Conservation (phyloP, 2,888 invertebrate genomes). For the Xanthia togata region DNA sequence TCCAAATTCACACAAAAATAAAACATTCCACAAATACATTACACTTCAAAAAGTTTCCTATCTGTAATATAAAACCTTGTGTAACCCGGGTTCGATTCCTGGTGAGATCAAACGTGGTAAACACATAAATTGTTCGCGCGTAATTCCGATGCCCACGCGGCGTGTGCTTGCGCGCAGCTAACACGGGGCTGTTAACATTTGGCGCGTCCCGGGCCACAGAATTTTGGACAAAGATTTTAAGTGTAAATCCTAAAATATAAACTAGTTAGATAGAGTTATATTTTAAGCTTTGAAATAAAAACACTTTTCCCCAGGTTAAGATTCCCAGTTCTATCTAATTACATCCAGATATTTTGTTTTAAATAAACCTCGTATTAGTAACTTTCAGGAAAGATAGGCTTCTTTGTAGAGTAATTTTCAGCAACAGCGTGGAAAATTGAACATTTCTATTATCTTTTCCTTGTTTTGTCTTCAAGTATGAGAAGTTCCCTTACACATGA, state of each 20-base stretch:
- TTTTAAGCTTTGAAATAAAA: neutral
- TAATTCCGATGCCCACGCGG: conserved; percentile 50
- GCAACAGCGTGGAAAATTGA: neutral
- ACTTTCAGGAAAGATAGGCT: neutral
- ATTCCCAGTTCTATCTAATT: neutral
- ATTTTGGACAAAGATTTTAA: neutral
- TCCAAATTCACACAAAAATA: conserved; percentile 14
- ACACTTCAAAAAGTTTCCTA: conserved; percentile 35
- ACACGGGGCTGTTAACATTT: conserved; percentile 26
- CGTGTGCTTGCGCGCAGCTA: conserved; percentile 48
- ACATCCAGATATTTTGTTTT: neutral
- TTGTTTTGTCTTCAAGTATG: neutral
- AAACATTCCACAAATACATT: conserved; percentile 17
- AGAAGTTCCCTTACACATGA: neutral
- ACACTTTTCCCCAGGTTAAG: neutral
- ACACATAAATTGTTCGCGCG: conserved; percentile 64
- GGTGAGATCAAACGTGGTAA: conserved; percentile 63
- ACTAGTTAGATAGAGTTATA: neutral
- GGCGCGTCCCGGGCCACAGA: neutral
- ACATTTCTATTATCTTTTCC: neutral
- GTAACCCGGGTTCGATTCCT: conserved; percentile 54
- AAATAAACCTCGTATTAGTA: neutral
- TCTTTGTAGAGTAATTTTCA: too few species aligned
- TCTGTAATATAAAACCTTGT: conserved; percentile 27
- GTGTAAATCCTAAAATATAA: neutral